Base-by-base conservation (phyloP, 2,797 vertebrate genomes). In the Anguilla marmorata region DNA sequence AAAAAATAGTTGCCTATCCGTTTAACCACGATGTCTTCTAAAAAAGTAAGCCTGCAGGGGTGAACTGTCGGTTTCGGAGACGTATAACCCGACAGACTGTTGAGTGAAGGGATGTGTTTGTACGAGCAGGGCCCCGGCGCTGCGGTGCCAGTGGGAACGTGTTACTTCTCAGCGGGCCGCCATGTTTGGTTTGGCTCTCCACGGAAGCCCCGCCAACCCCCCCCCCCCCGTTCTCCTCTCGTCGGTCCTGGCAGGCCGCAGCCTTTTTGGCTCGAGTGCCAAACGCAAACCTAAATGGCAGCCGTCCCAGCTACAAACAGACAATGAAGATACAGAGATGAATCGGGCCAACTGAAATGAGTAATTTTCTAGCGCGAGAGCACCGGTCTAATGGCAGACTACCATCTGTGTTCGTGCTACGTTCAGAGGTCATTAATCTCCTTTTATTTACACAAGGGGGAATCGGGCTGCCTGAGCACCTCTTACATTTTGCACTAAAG, bases 381-480 rank as follows among this genome's bases (percentile, higher is more conserved):
- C 76, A 76, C 56, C 12, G 24, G 33, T 84, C 50, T 63, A n/a
- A 69, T 86, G 60, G 88, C 85, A 86, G 63, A n/a, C 87, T 85
- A 85, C 74, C 85, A 84, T 82, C 76, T 86, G 85, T 8, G 76
- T 45, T 45, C 76, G 24, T 48, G 41, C 37, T 80, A 45, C 33
- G 48, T 37, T 58, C 69, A 63, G 45, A 37, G 80, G 41, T 87
- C 63, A 87, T 89, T 86, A 74, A 84, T 85, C 88, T 86, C 69
- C 27, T 33, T 72, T 89, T 87, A 66, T 89, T 89, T 87, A 89
- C 88, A 89, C 30, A 41, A 85, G 80, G 19, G 37, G 54, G 14
- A 50, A 60, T 88, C 48, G 48, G 41, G 19, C 48, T 84, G 19
- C 66, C 52, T 54, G 21, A 30, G 52, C 58, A 84, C 58, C 83